Evolutionary conservation across 2,888 invertebrate species (phyloP).

Genomic region (Lysandra bellargus): DNA sequence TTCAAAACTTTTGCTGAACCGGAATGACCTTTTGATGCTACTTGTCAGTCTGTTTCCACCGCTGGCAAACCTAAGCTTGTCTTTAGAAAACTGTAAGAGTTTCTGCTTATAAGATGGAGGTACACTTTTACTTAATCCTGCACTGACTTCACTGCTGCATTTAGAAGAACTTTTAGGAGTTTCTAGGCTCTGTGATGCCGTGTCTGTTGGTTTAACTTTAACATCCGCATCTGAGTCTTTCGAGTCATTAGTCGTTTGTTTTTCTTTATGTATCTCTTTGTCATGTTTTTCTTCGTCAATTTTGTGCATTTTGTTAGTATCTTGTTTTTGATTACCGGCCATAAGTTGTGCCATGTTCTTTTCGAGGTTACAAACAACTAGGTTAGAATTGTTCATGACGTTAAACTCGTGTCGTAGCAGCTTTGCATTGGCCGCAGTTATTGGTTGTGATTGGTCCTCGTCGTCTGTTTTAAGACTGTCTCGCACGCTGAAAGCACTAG

Average conservation of each 20-base stretch:
- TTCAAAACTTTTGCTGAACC: conserved; percentile 73
- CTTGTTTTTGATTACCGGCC: conserved; percentile 64
- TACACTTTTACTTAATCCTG: conserved; percentile 74
- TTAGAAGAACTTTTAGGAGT: conserved; percentile 71
- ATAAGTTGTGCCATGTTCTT: conserved; percentile 75
- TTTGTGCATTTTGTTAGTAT: conserved; percentile 69
- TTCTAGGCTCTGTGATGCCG: conserved; percentile 72
- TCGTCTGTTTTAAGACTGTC: conserved; percentile 77
- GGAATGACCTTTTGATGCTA: conserved; percentile 74
- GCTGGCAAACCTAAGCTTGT: conserved; percentile 72
- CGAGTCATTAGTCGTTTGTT: conserved; percentile 44
- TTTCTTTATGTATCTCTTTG: conserved; percentile 47
- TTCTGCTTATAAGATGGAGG: conserved; percentile 78
- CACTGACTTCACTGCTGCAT: conserved; percentile 67
- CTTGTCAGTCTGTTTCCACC: conserved; percentile 71
- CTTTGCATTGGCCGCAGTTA: conserved; percentile 71
- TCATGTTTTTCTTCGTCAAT: conserved; percentile 69
- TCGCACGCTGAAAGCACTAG: conserved; percentile 73
- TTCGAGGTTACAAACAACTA: conserved; percentile 74
- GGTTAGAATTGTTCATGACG: conserved; percentile 73
- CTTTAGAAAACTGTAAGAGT: conserved; percentile 72
- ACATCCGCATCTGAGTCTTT: conserved; percentile 55
- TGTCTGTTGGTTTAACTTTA: conserved; percentile 62
- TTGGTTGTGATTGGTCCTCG: conserved; percentile 72
- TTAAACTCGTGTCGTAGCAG: conserved; percentile 72